Base-by-base conservation (phyloP, 1,140 invertebrate genomes). In the Scaptomyza graminum region DNA sequence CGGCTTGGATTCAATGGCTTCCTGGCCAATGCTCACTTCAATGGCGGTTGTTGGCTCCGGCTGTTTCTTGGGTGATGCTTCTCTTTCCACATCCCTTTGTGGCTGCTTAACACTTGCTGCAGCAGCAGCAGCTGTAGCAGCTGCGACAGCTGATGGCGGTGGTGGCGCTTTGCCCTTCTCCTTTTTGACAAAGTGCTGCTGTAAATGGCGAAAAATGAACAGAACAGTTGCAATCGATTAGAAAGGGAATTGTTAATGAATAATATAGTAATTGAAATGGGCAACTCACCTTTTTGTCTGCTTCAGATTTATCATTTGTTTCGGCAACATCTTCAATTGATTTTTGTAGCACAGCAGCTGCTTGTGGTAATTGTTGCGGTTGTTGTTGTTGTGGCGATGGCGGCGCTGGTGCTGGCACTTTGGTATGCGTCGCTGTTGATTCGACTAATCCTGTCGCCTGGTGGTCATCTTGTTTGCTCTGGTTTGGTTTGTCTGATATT, bases 81-180 rank as follows among this genome's bases (percentile, higher is more conserved):
- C 44, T 41, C 25, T n/a, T 22, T 61, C 70, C 15, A 51, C 49
- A 12, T 59, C 55, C 49, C 22, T 37, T 16, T 31, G 54, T 22
- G 51, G 31, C 7, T 44, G 54, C 52, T 68, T 73, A 25, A 59
- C 16, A 56, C 34, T 54, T 13, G n/a, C 22, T 15, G 43, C 39
- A 18, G 52, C 62, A 11, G 39, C 22, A 22, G 43, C 39, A 18
- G 52, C 62, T 11, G 39, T 16, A n/a, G 44, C 50, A 16, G 51
- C 68, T 46, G 91, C 91, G 3, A 54, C 51, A 25, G 65, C 39
- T 75, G 72, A 82, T 18, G 94, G 94, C 52, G 94, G 95, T 28
- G 93, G 93, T 2, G 95, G 95, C 46, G 95, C 95, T 57, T 95
- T 95, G 46, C 95, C 95, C 90, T 96, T 96, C 72, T 95, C 95